phyloP scores from a whole-genome alignment of 92 coral and sea anemone species.

The Zoanthus sociatus region DNA sequence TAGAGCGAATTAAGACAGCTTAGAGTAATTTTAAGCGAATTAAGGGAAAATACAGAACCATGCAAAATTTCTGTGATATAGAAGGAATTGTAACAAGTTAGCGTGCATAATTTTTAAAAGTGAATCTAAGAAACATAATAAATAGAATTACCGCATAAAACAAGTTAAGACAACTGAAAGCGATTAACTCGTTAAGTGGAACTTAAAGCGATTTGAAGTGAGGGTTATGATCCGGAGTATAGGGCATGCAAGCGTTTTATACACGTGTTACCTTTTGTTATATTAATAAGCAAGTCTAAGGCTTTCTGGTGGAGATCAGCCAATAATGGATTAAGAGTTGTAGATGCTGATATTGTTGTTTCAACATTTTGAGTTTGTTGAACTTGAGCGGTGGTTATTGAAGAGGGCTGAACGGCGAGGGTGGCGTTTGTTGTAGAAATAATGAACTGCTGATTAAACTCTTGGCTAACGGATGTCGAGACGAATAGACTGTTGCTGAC shows the following conservation, averaged over 20 bases:
- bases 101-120: neutral
- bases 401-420: conserved; percentile 4
- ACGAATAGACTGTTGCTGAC: conserved; percentile 11
- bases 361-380: conserved; percentile 23
- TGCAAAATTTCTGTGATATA: neutral
- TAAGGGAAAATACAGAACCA: neutral
- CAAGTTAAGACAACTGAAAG: neutral
- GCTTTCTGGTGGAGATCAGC: neutral
- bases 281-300: conserved; percentile 3
- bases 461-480: neutral
- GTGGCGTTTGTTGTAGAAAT: neutral
- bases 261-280: neutral
- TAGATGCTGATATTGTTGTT: neutral
- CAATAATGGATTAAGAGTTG: conserved; percentile 11
- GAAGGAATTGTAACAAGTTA: neutral
- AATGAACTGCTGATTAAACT: too few relatives aligned
- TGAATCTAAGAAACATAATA: neutral
- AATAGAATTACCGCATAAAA: neutral
- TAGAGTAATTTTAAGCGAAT: too few relatives aligned
- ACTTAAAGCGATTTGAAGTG: neutral
- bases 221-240: neutral
- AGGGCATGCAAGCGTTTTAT: neutral
- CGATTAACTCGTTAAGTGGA: neutral
- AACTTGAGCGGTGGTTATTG: neutral
- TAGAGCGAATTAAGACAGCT: too few relatives aligned